Conservation (phyloP, 2,797 vertebrate genomes). For the Gallinago solitaria region DNA sequence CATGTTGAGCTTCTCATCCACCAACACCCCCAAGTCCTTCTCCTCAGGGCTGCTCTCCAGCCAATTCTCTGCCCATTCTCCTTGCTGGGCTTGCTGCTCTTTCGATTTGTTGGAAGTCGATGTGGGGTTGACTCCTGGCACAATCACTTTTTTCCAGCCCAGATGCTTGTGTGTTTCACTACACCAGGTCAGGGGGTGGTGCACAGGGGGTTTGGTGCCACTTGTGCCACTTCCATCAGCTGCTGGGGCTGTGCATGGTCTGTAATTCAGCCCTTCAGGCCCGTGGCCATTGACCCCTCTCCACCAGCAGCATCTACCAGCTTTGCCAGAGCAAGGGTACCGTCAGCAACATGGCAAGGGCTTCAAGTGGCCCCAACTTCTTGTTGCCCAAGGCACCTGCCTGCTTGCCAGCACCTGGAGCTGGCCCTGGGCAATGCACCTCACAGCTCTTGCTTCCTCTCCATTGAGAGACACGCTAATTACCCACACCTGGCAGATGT, state of each 20-base stretch:
- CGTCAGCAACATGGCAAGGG: not conserved
- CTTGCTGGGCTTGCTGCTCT: not conserved
- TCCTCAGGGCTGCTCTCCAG: no score
- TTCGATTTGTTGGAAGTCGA: not conserved
- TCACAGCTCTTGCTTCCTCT: not conserved
- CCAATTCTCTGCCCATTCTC: no score
- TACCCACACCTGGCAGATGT: not conserved
- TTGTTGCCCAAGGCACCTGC: not conserved
- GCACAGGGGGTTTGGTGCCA: not conserved
- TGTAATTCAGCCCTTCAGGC: not conserved
- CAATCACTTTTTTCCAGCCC: not conserved
- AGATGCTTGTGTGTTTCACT: not conserved
- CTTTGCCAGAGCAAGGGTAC: not conserved
- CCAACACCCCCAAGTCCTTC: no score
- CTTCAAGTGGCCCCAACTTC: not conserved
- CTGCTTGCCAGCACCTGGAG: not conserved
- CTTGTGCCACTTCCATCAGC: not conserved
- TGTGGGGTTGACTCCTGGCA: not conserved
- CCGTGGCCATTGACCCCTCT: not conserved
- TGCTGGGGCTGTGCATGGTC: not conserved
- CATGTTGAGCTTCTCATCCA: no score
- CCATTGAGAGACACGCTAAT: not conserved
- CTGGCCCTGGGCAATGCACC: not conserved
- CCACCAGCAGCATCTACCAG: not conserved
- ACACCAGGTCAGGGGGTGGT: not conserved